phyloP scores from a whole-genome alignment of 1,140 invertebrate genomes.

The Magallana angulata region DNA sequence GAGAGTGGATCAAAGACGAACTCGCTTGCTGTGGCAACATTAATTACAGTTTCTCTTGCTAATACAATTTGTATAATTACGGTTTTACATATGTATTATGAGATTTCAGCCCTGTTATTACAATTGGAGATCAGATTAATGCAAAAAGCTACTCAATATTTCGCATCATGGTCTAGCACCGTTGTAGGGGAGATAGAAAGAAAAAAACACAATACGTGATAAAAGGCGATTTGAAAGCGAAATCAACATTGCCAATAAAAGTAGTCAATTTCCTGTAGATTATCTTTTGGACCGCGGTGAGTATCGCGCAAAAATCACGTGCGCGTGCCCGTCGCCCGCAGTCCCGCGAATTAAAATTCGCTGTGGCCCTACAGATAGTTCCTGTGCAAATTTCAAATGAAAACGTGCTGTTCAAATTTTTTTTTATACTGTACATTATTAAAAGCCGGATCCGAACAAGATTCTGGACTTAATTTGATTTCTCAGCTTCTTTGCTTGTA shows the following conservation, averaged over 20 bases:
- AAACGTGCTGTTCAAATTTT: constrained; percentile 22
- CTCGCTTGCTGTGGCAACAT: neutral
- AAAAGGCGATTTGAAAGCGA: constrained; percentile 24
- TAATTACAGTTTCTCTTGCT: constrained; percentile 26
- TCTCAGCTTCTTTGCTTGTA: neutral
- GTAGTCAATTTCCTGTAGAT: constrained; percentile 27
- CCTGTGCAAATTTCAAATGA: neutral
- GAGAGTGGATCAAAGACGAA: neutral
- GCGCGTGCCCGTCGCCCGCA: neutral
- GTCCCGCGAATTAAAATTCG: neutral
- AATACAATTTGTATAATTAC: constrained; percentile 38
- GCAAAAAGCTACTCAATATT: constrained; percentile 28
- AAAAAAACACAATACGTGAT: constrained; percentile 23
- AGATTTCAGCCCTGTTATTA: constrained; percentile 32
- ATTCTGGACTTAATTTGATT: constrained; percentile 1
- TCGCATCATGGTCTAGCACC: constrained; percentile 16
- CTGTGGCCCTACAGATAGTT: neutral
- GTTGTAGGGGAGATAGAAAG: neutral
- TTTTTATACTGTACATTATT: neutral
- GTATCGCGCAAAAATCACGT: neutral
- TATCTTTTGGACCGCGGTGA: constrained; percentile 15
- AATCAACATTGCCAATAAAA: constrained; percentile 28
- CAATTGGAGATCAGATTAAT: constrained; percentile 31
- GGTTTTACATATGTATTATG: constrained; percentile 38
- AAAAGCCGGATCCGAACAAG: neutral